These are phyloP conservation scores for Percopsis omiscomaycus DNA, from an alignment of 2,797 vertebrate species.

Conservation along the genomic window DNA sequence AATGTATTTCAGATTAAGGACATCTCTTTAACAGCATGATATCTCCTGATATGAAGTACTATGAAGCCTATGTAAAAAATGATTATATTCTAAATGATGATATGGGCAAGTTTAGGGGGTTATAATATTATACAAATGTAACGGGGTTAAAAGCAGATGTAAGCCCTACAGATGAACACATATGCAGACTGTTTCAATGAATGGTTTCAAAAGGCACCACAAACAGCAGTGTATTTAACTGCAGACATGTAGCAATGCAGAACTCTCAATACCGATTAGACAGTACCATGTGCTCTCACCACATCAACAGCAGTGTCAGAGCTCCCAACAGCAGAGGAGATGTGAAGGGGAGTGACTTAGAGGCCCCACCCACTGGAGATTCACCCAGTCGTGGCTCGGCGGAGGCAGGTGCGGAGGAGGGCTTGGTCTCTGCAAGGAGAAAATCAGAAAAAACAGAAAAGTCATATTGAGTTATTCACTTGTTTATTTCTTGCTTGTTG, in stretches of 20 bases:
- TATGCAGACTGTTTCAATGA: too few relatives aligned
- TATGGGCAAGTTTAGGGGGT: too few relatives aligned
- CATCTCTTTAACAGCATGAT: too few relatives aligned
- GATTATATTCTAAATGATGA: too few relatives aligned
- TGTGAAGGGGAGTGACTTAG: slow-evolving; percentile 58
- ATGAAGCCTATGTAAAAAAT: too few relatives aligned
- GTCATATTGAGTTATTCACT: slow-evolving; percentile 5
- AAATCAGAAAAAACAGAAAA: slow-evolving; percentile 23
- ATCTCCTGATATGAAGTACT: too few relatives aligned
- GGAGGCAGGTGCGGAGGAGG: slow-evolving; percentile 78
- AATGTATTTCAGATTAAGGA: too few relatives aligned
- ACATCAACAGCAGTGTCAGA: slow-evolving; percentile 70
- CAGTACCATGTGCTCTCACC: slow-evolving; percentile 51
- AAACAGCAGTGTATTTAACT: too few relatives aligned
- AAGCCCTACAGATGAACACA: too few relatives aligned
- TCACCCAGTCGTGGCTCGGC: slow-evolving; percentile 73
- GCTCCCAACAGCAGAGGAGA: slow-evolving; percentile 69
- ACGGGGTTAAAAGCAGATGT: too few relatives aligned
- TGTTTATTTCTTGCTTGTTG: neutral
- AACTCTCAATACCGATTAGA: neutral
- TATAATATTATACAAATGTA: too few relatives aligned
- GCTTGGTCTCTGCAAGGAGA: slow-evolving; percentile 71
- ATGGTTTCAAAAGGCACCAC: too few relatives aligned
- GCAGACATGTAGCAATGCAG: neutral
- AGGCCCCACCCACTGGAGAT: slow-evolving; percentile 65